Conservation (phyloP, 2,888 invertebrate species). For the Oscheius sp. region DNA sequence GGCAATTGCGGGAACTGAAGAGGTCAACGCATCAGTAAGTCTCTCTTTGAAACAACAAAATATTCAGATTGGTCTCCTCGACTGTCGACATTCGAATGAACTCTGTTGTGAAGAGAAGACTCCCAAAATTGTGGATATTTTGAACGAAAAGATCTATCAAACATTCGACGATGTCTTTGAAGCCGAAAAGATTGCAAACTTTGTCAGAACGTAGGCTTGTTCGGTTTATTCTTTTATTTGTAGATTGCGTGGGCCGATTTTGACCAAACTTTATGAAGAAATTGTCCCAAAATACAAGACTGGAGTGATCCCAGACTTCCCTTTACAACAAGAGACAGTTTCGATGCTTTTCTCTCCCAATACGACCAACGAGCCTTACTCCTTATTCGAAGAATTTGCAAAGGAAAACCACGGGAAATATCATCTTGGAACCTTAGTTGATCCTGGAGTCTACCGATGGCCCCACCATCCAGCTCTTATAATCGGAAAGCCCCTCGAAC, state of each 20-base stretch:
- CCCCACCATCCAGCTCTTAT: constrained; percentile 46
- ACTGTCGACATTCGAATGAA: not conserved
- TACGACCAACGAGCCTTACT: constrained; percentile 36
- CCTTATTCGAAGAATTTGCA: constrained; percentile 40
- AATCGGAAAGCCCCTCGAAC: constrained; percentile 46
- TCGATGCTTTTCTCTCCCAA: constrained; percentile 39
- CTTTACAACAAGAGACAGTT: constrained; percentile 30
- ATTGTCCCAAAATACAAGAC: constrained; percentile 36
- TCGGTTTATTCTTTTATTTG: not conserved
- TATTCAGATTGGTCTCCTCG: not conserved
- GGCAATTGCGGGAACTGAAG: not conserved
- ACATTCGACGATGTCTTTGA: constrained; percentile 10
- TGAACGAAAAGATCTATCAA: not conserved
- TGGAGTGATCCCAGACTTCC: constrained; percentile 33
- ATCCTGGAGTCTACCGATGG: constrained; percentile 37
- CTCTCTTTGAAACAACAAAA: not conserved
- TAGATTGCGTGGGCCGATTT: constrained; percentile 33
- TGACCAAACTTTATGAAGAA: constrained; percentile 33
- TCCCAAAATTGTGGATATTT: constrained; percentile 8
- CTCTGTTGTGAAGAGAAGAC: constrained; percentile 13
- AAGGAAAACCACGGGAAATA: constrained; percentile 40
- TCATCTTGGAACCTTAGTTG: constrained; percentile 40
- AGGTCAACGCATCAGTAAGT: constrained; percentile 7
- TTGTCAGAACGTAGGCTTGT: constrained; percentile 33
- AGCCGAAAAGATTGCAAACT: constrained; percentile 30